Evolutionary conservation across 2,113 vertebrate genomes (phyloP).

Genomic region (Anoplopoma fimbria): DNA sequence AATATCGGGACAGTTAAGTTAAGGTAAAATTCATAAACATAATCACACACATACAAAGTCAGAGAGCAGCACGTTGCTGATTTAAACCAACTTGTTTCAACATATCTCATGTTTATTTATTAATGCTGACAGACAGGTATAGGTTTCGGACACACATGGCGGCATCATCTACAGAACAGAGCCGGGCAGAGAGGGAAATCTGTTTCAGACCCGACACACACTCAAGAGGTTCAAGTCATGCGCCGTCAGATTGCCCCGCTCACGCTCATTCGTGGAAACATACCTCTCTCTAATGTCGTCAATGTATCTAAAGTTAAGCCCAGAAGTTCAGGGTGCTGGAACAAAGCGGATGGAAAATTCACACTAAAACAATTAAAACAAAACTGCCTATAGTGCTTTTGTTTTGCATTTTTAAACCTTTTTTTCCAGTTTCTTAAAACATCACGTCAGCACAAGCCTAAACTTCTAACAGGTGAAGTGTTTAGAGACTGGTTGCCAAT

Average conservation of each 20-base stretch:
- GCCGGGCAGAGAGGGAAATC: constrained; percentile 55
- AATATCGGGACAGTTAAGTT: too few species aligned
- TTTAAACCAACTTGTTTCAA: not conserved
- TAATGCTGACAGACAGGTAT: constrained; percentile 68
- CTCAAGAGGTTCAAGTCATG: not conserved
- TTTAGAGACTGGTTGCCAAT: constrained; percentile 21
- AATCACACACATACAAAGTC: not conserved
- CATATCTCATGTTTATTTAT: constrained; percentile 63
- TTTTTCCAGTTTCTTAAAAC: not conserved
- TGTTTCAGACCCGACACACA: constrained; percentile 22
- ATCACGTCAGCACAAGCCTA: not conserved
- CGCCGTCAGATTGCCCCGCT: constrained; percentile 53
- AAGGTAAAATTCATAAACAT: too few species aligned
- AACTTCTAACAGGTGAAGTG: not conserved
- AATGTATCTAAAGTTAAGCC: not conserved
- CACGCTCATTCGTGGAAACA: constrained; percentile 12
- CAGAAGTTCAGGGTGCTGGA: not conserved
- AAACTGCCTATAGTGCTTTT: constrained; percentile 6
- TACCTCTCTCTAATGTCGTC: not conserved
- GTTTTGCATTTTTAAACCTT: not conserved
- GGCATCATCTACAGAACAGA: constrained; percentile 57
- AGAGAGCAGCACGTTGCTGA: not conserved
- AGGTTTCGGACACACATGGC: constrained; percentile 66
- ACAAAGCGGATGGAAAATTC: constrained; percentile 16
- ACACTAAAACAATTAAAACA: constrained; percentile 2